phyloP scores from a whole-genome alignment of 2,888 invertebrate species.

The Nezara viridula region DNA sequence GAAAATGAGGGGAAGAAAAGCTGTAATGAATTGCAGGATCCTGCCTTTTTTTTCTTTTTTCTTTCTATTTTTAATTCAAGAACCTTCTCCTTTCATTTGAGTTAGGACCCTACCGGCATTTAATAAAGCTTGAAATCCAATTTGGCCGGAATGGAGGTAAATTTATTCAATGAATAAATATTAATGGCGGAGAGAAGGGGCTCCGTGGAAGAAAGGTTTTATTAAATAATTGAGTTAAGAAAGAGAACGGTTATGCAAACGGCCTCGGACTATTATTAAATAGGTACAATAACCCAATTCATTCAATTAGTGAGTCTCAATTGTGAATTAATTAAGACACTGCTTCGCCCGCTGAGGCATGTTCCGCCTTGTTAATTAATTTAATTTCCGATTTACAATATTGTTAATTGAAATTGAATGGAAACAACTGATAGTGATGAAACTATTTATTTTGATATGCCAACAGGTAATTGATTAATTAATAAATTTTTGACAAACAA shows the following conservation, averaged over 20 bases:
- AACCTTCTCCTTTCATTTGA: conserved; percentile 46
- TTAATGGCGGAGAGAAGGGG: background rate
- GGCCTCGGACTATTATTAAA: conserved; percentile 56
- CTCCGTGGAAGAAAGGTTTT: conserved; percentile 40
- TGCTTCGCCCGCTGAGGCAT: background rate
- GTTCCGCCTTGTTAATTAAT: conserved; percentile 27
- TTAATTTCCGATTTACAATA: conserved; percentile 24
- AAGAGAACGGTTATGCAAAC: conserved; percentile 56
- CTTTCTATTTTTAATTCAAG: conserved; percentile 36
- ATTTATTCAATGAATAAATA: conserved; percentile 55
- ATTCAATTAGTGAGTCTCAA: conserved; percentile 48
- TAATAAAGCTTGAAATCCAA: conserved; percentile 48
- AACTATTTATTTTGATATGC: background rate
- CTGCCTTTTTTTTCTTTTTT: background rate
- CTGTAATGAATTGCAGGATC: conserved; percentile 48
- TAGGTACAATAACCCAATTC: conserved; percentile 59
- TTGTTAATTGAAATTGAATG: background rate
- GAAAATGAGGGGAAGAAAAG: conserved; percentile 46
- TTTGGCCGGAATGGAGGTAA: conserved; percentile 46
- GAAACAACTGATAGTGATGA: background rate
- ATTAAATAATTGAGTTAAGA: conserved; percentile 56
- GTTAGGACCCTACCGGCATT: conserved; percentile 25
- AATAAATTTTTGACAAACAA: no score
- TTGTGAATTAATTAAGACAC: conserved; percentile 51
- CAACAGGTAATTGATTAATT: background rate